A percentile compares a stretch with the other conserved stretches of the same genome.
phyloP scores from a whole-genome alignment of 2,113 vertebrate genomes.

The Oryzias woworae region DNA sequence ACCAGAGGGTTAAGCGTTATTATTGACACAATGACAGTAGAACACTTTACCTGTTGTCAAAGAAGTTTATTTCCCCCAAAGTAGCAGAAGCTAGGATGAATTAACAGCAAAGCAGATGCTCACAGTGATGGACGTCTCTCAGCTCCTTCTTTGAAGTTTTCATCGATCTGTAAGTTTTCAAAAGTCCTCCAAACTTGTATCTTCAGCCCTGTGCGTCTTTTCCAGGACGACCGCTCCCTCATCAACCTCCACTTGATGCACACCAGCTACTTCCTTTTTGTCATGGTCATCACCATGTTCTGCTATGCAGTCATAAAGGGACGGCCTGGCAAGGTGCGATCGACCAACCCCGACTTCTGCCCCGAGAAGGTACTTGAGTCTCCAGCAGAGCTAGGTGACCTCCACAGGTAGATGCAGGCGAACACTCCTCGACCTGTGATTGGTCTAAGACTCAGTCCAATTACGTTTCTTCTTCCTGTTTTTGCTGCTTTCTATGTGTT shows the following conservation, averaged over 20 bases:
- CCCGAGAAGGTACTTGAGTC: slow-evolving; percentile 87
- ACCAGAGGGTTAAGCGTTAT: no score
- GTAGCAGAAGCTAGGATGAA: no score
- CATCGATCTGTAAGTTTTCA: background rate
- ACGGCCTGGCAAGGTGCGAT: slow-evolving; percentile 92
- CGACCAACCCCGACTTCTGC: slow-evolving; percentile 90
- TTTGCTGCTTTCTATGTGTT: no score
- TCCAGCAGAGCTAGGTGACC: slow-evolving; percentile 59
- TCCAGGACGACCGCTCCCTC: slow-evolving; percentile 96
- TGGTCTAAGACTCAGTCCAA: slow-evolving; percentile 36
- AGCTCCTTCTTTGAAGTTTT: no score
- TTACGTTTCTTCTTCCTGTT: slow-evolving; percentile 28
- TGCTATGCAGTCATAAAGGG: slow-evolving; percentile 99
- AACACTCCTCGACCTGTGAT: slow-evolving; percentile 24
- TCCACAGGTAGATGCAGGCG: slow-evolving; percentile 55
- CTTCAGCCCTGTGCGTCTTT: background rate
- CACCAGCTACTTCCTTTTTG: slow-evolving; percentile 99
- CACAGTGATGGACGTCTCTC: no score
- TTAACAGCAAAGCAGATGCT: no score
- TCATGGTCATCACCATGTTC: slow-evolving; percentile 99
- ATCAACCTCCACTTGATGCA: slow-evolving; percentile 99
- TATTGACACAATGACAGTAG: no score
- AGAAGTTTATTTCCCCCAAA: background rate
- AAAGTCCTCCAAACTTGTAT: background rate
- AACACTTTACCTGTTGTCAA: background rate